phyloP scores from a whole-genome alignment of 2,113 vertebrate genomes.

The Amazona guildingii region DNA sequence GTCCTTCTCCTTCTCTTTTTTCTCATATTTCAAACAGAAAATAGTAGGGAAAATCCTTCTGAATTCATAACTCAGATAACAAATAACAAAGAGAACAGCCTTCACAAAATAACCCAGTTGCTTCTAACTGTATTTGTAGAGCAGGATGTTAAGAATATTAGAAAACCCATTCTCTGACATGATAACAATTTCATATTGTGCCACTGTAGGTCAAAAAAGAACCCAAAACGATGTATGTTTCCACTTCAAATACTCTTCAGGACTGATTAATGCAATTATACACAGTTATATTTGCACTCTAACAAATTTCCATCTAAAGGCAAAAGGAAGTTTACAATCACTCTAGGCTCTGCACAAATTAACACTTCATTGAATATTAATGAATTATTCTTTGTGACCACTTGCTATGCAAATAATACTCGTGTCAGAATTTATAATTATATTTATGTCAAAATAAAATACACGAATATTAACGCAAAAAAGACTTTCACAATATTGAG shows the following conservation, averaged over 20 bases:
- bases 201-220: slow-evolving; percentile 12
- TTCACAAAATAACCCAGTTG: background rate
- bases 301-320: slow-evolving; percentile 76
- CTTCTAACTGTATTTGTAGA: background rate
- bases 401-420: slow-evolving; percentile 74
- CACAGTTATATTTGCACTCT: slow-evolving; percentile 70
- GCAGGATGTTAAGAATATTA: background rate
- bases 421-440: slow-evolving; percentile 75
- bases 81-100: background rate
- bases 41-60: background rate
- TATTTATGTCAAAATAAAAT: slow-evolving; percentile 66
- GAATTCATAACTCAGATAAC: background rate
- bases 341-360: slow-evolving; percentile 71
- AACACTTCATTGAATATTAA: slow-evolving; percentile 79
- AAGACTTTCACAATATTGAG: background rate
- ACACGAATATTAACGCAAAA: background rate
- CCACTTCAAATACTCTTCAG: slow-evolving; percentile 52
- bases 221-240: slow-evolving; percentile 8
- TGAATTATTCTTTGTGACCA: slow-evolving; percentile 76
- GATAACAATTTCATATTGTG: background rate
- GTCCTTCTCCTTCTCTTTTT: background rate
- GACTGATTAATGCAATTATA: slow-evolving; percentile 75
- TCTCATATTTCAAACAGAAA: background rate
- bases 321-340: slow-evolving; percentile 76
- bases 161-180: background rate